Conservation (phyloP, 2,113 vertebrate genomes). For the Rhombomys opimus region DNA sequence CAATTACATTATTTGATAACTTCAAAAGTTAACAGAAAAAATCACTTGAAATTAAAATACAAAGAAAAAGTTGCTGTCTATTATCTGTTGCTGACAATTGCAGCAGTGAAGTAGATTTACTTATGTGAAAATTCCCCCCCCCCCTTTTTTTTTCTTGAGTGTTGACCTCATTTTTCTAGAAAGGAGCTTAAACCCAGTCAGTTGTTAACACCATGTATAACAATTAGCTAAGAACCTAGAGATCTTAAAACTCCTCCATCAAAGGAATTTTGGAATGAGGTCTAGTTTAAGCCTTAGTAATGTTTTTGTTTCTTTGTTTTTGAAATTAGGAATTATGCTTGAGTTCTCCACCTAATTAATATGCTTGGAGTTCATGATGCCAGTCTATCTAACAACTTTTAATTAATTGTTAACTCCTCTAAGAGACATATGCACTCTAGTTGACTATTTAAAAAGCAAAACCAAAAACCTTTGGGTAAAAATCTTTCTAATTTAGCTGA, state of each 20-base stretch:
- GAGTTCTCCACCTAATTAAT: conserved; percentile 29
- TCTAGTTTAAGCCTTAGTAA: neutral
- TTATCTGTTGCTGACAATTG: neutral
- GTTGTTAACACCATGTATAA: conserved; percentile 6
- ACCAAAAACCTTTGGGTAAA: conserved; percentile 8
- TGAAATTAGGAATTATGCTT: conserved; percentile 12
- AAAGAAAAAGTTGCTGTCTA: neutral
- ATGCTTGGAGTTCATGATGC: conserved; percentile 8
- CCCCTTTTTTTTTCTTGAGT: neutral
- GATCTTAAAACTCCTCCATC: neutral
- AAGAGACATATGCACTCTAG: neutral
- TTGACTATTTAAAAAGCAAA: neutral
- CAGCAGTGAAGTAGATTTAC: conserved; percentile 12
- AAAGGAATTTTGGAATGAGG: conserved; percentile 14
- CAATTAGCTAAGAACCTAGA: neutral
- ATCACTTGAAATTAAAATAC: conserved; percentile 15
- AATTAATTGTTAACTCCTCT: conserved; percentile 34
- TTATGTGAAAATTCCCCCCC: neutral
- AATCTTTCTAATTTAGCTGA: conserved; percentile 73
- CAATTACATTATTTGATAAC: neutral
- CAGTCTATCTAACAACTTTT: conserved; percentile 13
- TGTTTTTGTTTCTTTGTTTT: neutral
- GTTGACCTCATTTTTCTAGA: neutral
- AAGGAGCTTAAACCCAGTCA: neutral
- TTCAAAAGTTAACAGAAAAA: neutral